Conservation (phyloP, 2,888 invertebrate genomes). For the Acanthosepion pharaonis region DNA sequence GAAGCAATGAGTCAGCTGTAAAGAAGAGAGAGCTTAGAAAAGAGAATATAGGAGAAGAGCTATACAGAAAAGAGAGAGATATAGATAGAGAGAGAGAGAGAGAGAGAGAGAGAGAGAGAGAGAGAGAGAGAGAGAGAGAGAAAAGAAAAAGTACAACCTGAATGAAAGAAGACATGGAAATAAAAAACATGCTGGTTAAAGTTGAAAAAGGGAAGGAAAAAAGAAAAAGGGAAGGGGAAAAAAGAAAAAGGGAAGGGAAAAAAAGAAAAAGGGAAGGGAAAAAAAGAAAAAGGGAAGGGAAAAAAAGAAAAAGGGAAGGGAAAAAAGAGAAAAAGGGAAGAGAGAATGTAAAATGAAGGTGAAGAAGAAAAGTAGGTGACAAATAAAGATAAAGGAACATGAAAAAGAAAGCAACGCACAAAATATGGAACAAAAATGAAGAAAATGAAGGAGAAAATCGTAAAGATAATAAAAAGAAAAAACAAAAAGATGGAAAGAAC, state of each 20-base stretch:
- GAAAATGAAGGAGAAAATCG: background rate
- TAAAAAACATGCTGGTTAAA: background rate
- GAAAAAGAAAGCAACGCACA: background rate
- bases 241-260: background rate
- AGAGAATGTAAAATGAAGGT: background rate
- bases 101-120: no score
- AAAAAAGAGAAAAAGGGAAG: background rate
- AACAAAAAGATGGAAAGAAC: background rate
- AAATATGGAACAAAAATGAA: background rate
- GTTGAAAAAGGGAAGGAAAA: background rate
- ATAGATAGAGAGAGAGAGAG: no score
- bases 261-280: background rate
- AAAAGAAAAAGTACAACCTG: no score
- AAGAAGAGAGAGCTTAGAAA: background rate
- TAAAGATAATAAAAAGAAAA: background rate
- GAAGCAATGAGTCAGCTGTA: background rate
- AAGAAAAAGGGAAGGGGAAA: background rate
- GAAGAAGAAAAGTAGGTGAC: background rate
- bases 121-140: no score
- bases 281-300: background rate
- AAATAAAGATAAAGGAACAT: background rate
- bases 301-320: rapidly evolving
- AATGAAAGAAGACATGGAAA: background rate
- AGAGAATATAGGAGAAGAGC: no score
- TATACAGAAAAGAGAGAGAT: no score